phyloP scores from a whole-genome alignment of 1,140 invertebrate genomes.

The Palaemon carinicauda region DNA sequence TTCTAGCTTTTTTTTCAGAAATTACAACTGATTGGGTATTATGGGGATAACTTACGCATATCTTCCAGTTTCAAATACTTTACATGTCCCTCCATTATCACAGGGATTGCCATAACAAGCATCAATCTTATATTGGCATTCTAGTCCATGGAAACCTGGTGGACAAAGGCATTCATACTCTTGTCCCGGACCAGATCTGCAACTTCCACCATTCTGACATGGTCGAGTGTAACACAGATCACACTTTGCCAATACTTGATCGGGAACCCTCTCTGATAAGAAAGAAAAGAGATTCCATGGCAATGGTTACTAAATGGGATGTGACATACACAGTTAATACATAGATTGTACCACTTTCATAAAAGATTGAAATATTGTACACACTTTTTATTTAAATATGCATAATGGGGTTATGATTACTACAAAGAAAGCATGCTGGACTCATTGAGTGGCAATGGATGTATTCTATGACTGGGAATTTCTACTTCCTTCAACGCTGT shows the following conservation, averaged over 20 bases:
- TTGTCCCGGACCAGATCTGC: constrained; percentile 70
- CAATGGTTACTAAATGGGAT: not conserved
- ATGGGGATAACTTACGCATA: constrained; percentile 75
- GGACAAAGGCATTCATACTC: constrained; percentile 72
- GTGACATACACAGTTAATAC: not conserved
- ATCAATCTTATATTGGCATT: constrained; percentile 93
- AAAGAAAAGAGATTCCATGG: not conserved
- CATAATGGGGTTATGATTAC: no score
- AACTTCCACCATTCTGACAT: constrained; percentile 88
- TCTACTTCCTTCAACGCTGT: no score
- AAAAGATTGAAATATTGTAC: no score
- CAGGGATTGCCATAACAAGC: constrained; percentile 96
- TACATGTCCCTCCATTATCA: constrained; percentile 83
- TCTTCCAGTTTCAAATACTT: constrained; percentile 87
- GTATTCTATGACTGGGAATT: no score
- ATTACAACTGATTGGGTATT: no score
- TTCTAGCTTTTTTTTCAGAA: no score
- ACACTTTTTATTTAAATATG: no score
- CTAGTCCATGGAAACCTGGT: constrained; percentile 89
- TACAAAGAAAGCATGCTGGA: no score
- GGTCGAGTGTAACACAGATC: constrained; percentile 89
- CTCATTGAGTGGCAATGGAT: no score
- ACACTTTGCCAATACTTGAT: constrained; percentile 89
- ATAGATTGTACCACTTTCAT: no score
- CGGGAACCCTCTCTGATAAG: constrained; percentile 66